Evolutionary conservation across 2,888 invertebrate species (phyloP).

Genomic region (Polyommatus icarus): DNA sequence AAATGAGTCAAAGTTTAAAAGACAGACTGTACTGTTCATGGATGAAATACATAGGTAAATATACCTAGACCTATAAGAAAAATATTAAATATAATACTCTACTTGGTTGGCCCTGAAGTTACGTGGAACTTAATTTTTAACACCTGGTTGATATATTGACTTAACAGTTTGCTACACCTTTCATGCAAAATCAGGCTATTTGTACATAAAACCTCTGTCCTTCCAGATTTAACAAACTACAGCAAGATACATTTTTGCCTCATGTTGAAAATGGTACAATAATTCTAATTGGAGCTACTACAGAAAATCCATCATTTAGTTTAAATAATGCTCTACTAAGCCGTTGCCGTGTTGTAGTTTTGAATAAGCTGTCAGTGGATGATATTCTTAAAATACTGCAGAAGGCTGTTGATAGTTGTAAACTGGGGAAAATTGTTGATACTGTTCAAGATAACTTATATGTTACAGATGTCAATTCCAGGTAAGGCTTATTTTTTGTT

Average conservation of each 20-base stretch:
- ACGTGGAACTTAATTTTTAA: too few species aligned
- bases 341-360: slow-evolving; percentile 87
- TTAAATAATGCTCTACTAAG: slow-evolving; percentile 89
- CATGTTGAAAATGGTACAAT: slow-evolving; percentile 91
- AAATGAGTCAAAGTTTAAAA: slow-evolving; percentile 85
- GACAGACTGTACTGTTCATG: slow-evolving; percentile 89
- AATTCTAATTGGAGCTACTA: slow-evolving; percentile 89
- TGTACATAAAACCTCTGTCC: background rate
- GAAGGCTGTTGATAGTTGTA: slow-evolving; percentile 72
- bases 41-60: slow-evolving; percentile 88
- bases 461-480: slow-evolving; percentile 45
- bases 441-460: slow-evolving; percentile 43
- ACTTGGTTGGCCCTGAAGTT: too few species aligned
- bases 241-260: slow-evolving; percentile 90
- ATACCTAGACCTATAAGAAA: background rate
- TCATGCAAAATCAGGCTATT: too few species aligned
- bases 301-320: slow-evolving; percentile 93
- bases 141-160: background rate
- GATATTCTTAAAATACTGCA: slow-evolving; percentile 82
- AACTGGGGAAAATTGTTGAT: slow-evolving; percentile 55
- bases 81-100: too few species aligned
- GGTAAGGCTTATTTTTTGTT: slow-evolving; percentile 45
- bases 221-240: slow-evolving; percentile 88
- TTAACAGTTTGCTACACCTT: background rate
- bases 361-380: slow-evolving; percentile 84